A percentile compares a stretch with the other conserved stretches of the same genome.
These are phyloP conservation scores for Pipistrellus kuhlii DNA, from an alignment of 2,797 vertebrate genomes.

Conservation along the genomic window DNA sequence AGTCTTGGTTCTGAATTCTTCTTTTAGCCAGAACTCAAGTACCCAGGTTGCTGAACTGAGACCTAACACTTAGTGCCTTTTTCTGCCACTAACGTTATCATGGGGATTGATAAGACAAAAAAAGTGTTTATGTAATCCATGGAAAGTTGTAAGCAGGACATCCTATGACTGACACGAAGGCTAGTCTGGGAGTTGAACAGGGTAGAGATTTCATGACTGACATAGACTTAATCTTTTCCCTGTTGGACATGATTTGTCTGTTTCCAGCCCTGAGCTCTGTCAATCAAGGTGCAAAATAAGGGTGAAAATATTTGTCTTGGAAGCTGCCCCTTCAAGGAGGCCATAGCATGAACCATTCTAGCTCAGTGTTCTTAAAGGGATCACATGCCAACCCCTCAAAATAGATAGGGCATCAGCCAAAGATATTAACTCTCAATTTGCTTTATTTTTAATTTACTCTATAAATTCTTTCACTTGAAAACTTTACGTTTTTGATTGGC, in stretches of 20 bases:
- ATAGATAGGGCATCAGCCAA: neutral
- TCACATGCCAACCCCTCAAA: neutral
- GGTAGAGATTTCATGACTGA: neutral
- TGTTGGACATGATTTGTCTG: neutral
- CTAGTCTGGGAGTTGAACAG: conserved; percentile 38
- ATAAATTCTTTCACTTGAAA: neutral
- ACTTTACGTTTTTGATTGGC: neutral
- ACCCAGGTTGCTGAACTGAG: neutral
- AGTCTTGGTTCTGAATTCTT: neutral
- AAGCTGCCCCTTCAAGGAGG: neutral
- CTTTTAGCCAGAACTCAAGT: neutral
- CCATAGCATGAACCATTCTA: neutral
- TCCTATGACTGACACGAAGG: conserved; percentile 79
- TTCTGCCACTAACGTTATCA: conserved; percentile 19
- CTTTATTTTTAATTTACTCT: neutral
- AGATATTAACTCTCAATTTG: neutral
- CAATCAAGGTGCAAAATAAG: neutral
- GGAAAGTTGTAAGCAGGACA: conserved; percentile 76
- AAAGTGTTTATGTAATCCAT: conserved; percentile 80
- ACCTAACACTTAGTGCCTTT: neutral
- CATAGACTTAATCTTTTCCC: neutral
- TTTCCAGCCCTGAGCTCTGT: neutral
- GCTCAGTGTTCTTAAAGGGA: neutral
- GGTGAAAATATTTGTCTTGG: neutral
- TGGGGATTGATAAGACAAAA: conserved; percentile 82